These are phyloP conservation scores for Sylvietta virens DNA, from an alignment of 2,113 vertebrate species.

Conservation along the genomic window DNA sequence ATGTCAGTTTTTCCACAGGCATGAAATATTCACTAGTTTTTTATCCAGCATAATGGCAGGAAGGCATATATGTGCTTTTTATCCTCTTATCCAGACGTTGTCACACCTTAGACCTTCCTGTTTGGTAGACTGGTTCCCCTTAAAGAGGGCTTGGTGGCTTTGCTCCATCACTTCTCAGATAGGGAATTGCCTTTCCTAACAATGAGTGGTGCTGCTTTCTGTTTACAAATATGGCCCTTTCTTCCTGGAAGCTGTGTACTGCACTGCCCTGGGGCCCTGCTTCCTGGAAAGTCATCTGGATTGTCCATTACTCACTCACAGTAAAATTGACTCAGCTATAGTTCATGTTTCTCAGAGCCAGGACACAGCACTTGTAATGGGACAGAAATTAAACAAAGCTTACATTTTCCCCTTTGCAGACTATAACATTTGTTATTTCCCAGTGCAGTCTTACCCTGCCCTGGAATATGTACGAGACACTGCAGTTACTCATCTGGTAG, in stretches of 20 bases:
- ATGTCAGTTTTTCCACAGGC: neutral
- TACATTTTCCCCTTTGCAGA: neutral
- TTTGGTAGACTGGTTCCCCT: neutral
- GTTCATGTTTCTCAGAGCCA: neutral
- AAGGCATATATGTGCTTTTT: neutral
- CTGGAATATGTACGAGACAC: neutral
- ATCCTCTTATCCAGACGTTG: neutral
- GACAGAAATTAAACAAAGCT: neutral
- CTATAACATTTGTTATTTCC: neutral
- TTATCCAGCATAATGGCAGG: neutral
- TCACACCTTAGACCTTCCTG: constrained; percentile 29
- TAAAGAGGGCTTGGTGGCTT: neutral
- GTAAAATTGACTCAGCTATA: neutral
- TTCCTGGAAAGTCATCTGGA: neutral
- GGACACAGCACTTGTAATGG: neutral
- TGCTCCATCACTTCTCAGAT: constrained; percentile 1
- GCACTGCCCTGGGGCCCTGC: neutral
- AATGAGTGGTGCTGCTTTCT: neutral
- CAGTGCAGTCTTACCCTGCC: neutral
- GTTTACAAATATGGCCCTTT: neutral
- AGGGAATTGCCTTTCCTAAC: neutral
- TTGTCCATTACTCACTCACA: neutral
- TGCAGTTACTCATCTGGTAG: neutral
- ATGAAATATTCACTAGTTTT: neutral
- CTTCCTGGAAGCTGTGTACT: neutral